Percentiles rank a stretch among this genome's conserved stretches.
Evolutionary conservation across 2,888 invertebrate genomes (phyloP).

Genomic region (Melanostoma scalare): DNA sequence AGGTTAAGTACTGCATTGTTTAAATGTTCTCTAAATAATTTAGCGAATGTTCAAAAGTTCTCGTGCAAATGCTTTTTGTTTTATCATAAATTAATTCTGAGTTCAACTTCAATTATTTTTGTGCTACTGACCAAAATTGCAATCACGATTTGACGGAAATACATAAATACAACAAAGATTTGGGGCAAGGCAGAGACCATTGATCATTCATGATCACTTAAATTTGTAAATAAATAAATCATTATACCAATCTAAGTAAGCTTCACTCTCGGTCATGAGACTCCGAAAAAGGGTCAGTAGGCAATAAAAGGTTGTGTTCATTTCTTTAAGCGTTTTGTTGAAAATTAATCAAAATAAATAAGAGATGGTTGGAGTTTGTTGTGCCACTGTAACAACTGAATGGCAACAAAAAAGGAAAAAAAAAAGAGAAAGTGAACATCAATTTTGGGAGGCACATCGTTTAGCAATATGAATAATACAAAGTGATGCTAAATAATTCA

Average conservation of each 20-base stretch:
- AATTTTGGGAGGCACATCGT: conserved; percentile 34
- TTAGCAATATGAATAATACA: background rate
- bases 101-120: conserved; percentile 9
- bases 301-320: too few species aligned
- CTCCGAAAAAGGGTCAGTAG: too few species aligned
- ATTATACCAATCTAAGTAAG: too few species aligned
- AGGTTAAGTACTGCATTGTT: background rate
- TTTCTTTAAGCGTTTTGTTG: conserved; percentile 2
- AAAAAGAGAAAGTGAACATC: conserved; percentile 64
- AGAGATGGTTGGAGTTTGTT: conserved; percentile 27
- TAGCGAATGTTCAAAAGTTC: background rate
- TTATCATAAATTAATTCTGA: conserved; percentile 15
- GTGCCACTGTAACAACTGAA: conserved; percentile 11
- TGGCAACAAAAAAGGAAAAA: conserved; percentile 23
- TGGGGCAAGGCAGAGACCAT: background rate
- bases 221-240: too few species aligned
- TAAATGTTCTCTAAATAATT: conserved; percentile 23
- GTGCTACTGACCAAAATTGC: background rate
- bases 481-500: background rate
- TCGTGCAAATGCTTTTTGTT: background rate
- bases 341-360: background rate
- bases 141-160: background rate
- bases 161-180: background rate
- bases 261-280: too few species aligned
- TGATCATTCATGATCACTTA: too few species aligned